Conservation (phyloP, 2,797 vertebrate genomes). For the Eulemur rubriventer region DNA sequence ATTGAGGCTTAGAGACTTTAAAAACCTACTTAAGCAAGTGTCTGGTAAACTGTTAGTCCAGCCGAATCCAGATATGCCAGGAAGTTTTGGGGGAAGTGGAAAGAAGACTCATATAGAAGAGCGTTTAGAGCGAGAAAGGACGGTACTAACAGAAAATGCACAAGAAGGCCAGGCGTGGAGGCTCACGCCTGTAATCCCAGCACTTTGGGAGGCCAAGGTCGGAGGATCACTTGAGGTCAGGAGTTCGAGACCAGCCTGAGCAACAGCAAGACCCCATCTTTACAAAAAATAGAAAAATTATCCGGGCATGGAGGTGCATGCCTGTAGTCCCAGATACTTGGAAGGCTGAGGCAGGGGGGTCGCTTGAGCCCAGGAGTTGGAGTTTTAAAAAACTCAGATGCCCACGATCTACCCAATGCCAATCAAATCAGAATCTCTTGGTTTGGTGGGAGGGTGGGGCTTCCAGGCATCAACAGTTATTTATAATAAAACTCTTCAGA, state of each 20-base stretch:
- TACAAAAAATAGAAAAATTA: too few relatives aligned
- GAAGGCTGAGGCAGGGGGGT: too few relatives aligned
- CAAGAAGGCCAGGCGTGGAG: too few relatives aligned
- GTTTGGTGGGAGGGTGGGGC: fast-evolving
- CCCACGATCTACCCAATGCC: background rate
- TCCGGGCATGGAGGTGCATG: fast-evolving
- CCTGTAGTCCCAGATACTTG: too few relatives aligned
- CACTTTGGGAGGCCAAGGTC: too few relatives aligned
- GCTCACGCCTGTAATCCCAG: too few relatives aligned
- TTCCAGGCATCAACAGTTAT: background rate
- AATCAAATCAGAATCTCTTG: background rate
- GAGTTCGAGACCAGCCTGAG: too few relatives aligned
- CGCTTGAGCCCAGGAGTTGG: too few relatives aligned
- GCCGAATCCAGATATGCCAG: background rate
- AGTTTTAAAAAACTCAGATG: background rate
- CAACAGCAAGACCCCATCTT: too few relatives aligned
- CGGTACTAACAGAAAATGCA: background rate
- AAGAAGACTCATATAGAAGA: background rate
- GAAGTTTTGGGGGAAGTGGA: background rate
- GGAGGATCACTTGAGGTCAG: too few relatives aligned
- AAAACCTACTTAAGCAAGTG: background rate
- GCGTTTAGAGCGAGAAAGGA: background rate
- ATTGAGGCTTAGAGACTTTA: background rate
- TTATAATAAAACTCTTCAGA: background rate
- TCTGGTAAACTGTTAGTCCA: background rate